Base-by-base conservation (phyloP, 2,888 invertebrate species). In the Cantharis rustica region DNA sequence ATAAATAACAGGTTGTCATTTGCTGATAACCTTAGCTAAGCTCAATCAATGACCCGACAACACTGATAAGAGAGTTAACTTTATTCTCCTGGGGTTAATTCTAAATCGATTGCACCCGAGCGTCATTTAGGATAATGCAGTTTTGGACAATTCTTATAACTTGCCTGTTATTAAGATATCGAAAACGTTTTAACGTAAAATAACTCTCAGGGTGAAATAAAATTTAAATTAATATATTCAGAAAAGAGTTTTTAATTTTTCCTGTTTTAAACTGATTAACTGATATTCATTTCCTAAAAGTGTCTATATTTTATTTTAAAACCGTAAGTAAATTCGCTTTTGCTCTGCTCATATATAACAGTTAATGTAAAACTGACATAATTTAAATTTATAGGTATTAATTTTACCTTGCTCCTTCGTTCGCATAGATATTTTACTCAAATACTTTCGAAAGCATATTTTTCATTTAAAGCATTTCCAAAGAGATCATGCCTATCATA, bases 311-410 rank as follows among this genome's bases (percentile, higher is more conserved):
- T 64, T 63, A 71, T 71, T 71, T 71, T 64, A 26, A 15, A 61
- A 63, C 63, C 20, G 27, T 71, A 61, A 15, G 62, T 26, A 20
- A 16, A 27, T 71, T 61, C 62, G 61, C 26, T 47, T 73, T 73
- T 69, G 47, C 68, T 62, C 69, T 69, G 5, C 27, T 74, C 69
- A 70, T 16, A 71, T 71, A 62, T 66, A 71, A 75, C 70, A 71
- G 75, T 71, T 75, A 47, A 70, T 68, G 20, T 75, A 61, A 47
- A 66, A 64, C 68, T 62, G 75, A 71, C 75, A 71, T 75, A 71
- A 75, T 75, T 70, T 75, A 75, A 75, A 75, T 75, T 75, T 75
- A 75, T 75, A 61, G 31, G 68, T 75, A 71, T 75, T 71, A 75
- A 75, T 75, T 71, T 61, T 71, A 71, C 71, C 64, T 71, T 75